Evolutionary conservation across 2,797 vertebrate species (phyloP).

Genomic region (Rousettus madagascariensis): DNA sequence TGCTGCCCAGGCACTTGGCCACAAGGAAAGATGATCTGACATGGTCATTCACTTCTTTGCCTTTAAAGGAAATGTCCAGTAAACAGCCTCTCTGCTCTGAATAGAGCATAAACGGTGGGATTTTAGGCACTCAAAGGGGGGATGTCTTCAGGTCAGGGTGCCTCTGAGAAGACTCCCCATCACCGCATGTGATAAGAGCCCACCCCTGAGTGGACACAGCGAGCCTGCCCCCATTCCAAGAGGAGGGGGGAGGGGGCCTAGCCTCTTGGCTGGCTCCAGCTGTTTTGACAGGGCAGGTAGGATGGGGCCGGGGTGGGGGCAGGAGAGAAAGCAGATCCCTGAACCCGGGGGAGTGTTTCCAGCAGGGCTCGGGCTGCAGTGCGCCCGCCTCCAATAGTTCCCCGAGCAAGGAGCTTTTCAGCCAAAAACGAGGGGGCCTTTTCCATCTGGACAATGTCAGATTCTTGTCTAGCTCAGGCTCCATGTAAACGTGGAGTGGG

Average conservation of each 20-base stretch:
- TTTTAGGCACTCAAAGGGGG: neutral
- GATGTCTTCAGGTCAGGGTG: neutral
- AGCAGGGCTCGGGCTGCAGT: conserved; percentile 49
- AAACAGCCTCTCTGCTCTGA: neutral
- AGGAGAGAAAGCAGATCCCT: conserved; percentile 31
- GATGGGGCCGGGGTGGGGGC: neutral
- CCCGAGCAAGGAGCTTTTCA: conserved; percentile 80
- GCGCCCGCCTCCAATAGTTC: conserved; percentile 77
- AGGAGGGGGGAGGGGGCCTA: neutral
- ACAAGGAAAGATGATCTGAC: neutral
- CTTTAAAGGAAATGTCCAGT: conserved; percentile 73
- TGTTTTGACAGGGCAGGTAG: neutral
- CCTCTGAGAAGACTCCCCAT: neutral
- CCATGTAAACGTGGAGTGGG: conserved; percentile 67
- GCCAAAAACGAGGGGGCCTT: conserved; percentile 83
- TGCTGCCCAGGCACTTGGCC: neutral
- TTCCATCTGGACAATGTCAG: conserved; percentile 85
- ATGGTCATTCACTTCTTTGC: conserved; percentile 44
- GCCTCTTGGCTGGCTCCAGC: neutral
- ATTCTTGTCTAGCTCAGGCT: conserved; percentile 79
- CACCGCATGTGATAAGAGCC: neutral
- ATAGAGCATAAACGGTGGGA: neutral
- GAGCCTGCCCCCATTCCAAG: neutral
- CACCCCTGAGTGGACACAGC: neutral
- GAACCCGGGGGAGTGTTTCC: neutral